Conservation (phyloP, 2,113 vertebrate genomes). For the Campylorhamphus procurvoides region DNA sequence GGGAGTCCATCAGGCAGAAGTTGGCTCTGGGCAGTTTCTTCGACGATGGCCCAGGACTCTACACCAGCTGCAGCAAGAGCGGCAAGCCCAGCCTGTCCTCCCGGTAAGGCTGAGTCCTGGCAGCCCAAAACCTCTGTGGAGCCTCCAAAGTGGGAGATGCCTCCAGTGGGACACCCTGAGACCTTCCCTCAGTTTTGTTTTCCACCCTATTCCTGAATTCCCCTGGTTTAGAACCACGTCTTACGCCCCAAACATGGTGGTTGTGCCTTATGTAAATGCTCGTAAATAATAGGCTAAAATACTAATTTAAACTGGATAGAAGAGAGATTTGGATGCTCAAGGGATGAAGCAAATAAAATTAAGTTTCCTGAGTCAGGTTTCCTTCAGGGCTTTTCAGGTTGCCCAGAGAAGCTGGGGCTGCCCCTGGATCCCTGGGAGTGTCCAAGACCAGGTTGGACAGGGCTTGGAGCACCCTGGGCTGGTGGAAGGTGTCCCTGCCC, state of each 20-base stretch:
- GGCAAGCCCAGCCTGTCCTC: conserved; percentile 98
- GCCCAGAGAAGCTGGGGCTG: neutral
- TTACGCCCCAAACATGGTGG: fast-evolving
- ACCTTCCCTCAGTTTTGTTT: neutral
- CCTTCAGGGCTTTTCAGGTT: neutral
- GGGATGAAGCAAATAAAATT: neutral
- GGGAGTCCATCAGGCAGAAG: conserved; percentile 98
- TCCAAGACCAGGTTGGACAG: neutral
- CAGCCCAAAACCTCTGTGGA: neutral
- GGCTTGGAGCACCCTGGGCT: neutral
- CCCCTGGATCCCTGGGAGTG: neutral
- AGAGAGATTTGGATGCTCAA: neutral
- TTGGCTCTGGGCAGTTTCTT: conserved; percentile 98
- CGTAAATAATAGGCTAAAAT: neutral
- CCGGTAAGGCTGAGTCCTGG: conserved; percentile 73
- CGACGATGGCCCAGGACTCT: conserved; percentile 96
- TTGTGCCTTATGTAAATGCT: fast-evolving
- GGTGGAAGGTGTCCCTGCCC: neutral
- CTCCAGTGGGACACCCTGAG: neutral
- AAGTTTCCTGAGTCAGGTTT: neutral
- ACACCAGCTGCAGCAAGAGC: conserved; percentile 97
- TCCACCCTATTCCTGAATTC: fast-evolving
- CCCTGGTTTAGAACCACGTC: neutral
- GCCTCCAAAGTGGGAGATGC: neutral
- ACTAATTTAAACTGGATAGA: fast-evolving